A percentile compares a stretch with the other conserved stretches of the same genome.
Evolutionary conservation across 2,113 vertebrate genomes (phyloP).

Genomic region (Caracal caracal): DNA sequence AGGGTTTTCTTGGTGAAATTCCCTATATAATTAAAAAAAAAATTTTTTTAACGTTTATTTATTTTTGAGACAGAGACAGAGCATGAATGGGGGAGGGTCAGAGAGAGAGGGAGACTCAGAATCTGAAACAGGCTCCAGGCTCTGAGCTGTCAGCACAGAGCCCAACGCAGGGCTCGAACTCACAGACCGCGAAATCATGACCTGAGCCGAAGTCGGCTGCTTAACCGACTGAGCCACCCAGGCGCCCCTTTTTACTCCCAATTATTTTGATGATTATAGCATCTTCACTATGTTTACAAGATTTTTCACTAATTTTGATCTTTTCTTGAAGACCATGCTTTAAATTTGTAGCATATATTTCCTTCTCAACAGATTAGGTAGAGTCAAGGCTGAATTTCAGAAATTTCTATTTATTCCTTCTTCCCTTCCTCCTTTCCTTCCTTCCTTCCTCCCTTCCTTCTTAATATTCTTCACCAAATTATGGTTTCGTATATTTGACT

Average conservation of each 20-base stretch:
- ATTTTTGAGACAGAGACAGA: too few species aligned
- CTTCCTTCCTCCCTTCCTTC: neutral
- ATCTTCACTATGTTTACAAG: conserved; percentile 16
- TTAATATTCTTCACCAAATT: neutral
- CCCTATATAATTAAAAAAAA: neutral
- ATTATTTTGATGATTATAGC: neutral
- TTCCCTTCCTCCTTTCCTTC: neutral
- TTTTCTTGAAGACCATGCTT: neutral
- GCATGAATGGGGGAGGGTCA: too few species aligned
- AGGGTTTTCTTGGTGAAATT: conserved; percentile 12
- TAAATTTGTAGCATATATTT: conserved; percentile 1
- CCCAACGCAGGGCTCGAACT: too few species aligned
- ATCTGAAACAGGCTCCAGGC: too few species aligned
- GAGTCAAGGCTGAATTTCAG: conserved; percentile 13
- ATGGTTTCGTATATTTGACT: neutral
- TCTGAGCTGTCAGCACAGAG: too few species aligned
- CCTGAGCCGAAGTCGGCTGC: fast-evolving
- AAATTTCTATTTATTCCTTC: neutral
- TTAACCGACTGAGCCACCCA: too few species aligned
- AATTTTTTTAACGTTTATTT: too few species aligned
- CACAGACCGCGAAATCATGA: too few species aligned
- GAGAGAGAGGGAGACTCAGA: too few species aligned
- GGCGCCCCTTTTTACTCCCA: neutral
- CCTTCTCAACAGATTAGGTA: conserved; percentile 5
- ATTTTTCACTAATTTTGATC: neutral